Conservation (phyloP, 2,888 invertebrate genomes). For the Drosophila infuscata region DNA sequence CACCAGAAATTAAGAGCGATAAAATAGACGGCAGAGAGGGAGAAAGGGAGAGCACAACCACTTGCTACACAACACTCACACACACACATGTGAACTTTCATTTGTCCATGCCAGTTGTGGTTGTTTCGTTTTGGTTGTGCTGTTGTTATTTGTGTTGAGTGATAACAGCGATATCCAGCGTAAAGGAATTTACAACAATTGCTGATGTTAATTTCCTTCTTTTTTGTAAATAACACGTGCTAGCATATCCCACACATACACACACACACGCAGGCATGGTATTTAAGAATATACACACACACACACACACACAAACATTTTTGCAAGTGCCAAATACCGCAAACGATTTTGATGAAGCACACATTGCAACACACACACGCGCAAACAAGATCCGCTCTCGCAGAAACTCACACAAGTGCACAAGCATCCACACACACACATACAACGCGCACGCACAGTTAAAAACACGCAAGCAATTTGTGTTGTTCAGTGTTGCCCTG, state of each 20-base stretch:
- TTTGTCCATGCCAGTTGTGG: slow-evolving; percentile 35
- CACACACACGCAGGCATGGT: slow-evolving; percentile 9
- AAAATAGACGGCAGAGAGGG: slow-evolving; percentile 24
- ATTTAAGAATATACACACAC: slow-evolving; percentile 12
- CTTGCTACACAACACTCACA: slow-evolving; percentile 56
- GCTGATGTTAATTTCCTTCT: slow-evolving; percentile 14
- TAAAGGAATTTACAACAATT: slow-evolving; percentile 38
- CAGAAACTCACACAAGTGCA: slow-evolving; percentile 28
- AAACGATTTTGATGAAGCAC: slow-evolving; percentile 47
- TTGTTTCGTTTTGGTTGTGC: slow-evolving; percentile 37
- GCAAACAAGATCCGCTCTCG: slow-evolving; percentile 23
- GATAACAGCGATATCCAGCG: slow-evolving; percentile 59
- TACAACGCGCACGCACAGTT: slow-evolving; percentile 31
- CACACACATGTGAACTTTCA: slow-evolving; percentile 30
- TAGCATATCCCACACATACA: slow-evolving; percentile 31
- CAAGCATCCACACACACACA: slow-evolving; percentile 17
- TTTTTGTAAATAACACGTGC: slow-evolving; percentile 54
- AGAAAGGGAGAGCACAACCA: slow-evolving; percentile 50
- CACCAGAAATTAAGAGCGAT: slow-evolving; percentile 40
- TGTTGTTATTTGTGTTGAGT: slow-evolving; percentile 54
- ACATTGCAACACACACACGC: slow-evolving; percentile 45
- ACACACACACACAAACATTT: slow-evolving; percentile 1
- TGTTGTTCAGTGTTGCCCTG: slow-evolving; percentile 24
- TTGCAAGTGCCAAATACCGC: slow-evolving; percentile 41
- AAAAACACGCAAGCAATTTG: slow-evolving; percentile 64